Evolutionary conservation across 2,797 vertebrate species (phyloP).

Genomic region (Dicrostonyx torquatus): DNA sequence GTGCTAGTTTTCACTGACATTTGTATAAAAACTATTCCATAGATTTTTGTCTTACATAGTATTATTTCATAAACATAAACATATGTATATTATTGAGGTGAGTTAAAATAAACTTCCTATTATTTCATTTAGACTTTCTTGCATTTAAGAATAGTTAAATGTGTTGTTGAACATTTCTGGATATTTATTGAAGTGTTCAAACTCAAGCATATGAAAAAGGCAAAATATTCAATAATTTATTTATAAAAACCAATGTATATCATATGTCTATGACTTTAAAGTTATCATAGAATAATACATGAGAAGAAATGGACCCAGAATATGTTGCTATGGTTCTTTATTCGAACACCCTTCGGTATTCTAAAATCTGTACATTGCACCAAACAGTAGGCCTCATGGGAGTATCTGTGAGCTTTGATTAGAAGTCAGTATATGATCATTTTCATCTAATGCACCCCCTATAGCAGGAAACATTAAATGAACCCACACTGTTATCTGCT

Average conservation of each 20-base stretch:
- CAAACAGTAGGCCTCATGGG: conserved; percentile 50
- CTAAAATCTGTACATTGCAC: conserved; percentile 48
- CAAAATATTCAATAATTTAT: background rate
- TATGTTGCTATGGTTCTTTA: background rate
- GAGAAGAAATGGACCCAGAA: background rate
- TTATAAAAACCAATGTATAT: background rate
- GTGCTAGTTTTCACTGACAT: background rate
- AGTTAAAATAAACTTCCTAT: background rate
- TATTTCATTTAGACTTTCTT: background rate
- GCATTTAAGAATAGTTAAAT: background rate
- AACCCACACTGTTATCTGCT: conserved; percentile 76
- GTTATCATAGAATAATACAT: background rate
- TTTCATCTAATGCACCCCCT: conserved; percentile 64
- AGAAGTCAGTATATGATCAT: conserved; percentile 70
- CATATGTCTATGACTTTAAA: conserved; percentile 2
- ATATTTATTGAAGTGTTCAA: background rate
- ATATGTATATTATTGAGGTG: background rate
- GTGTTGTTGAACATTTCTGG: background rate
- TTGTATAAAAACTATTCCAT: background rate
- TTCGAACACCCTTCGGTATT: conserved; percentile 39
- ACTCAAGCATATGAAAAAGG: background rate
- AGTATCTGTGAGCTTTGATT: conserved; percentile 78
- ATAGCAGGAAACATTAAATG: conserved; percentile 77
- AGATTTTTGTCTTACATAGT: background rate
- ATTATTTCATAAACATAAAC: background rate